Evolutionary conservation across 2,113 vertebrate genomes (phyloP), one percentile per base, ranked within the genome.

Genomic region (Speoplatyrhinus poulsoni): DNA sequence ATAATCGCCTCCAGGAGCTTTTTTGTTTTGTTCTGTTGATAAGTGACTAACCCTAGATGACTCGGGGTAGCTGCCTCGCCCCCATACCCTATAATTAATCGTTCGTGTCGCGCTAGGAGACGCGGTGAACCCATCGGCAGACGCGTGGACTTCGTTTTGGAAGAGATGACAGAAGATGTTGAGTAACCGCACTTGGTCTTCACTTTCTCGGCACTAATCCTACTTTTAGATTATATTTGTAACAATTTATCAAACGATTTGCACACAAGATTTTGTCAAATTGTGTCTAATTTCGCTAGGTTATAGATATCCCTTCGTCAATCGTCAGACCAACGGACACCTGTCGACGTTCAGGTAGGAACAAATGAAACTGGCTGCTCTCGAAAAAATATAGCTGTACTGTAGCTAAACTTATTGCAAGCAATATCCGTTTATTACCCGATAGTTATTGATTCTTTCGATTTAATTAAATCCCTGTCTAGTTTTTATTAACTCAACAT

Each of bases 271-370:
- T 47, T 11, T 48, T 50, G 26, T 32, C 32, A 3, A 4, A 8
- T 15, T 12, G 19, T 9, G 13, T 13, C 41, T 56, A 52, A 9
- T 54, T 11, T 63, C 58, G 4, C 36, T 41, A 26, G 26, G 6
- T 8, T 41, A 41, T 41, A 41, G 36, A 41, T 41, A 41, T 74
- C n/a, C 10, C 49, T 50, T 50, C 9, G 49, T 11, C 8, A 41
- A 41, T 47, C 9, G 32, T 32, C n/a, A 58, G 55, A 56, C 66
- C 32, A 2, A 19, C n/a, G 16, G 62, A 73, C 66, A 76, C 73
- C 70, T 77, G 63, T 76, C 67, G 66, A 70, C 13, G 46, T 52
- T 60, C 53, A 67, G 74, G 70, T 73, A 64, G 57, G 65, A 32
- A 56, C 9, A 12, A 50, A 13, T 4, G 36, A 41, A 41, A 41